These are phyloP conservation scores for Odocoileus virginianus DNA, from an alignment of 2,113 vertebrate genomes.

Conservation along the genomic window DNA sequence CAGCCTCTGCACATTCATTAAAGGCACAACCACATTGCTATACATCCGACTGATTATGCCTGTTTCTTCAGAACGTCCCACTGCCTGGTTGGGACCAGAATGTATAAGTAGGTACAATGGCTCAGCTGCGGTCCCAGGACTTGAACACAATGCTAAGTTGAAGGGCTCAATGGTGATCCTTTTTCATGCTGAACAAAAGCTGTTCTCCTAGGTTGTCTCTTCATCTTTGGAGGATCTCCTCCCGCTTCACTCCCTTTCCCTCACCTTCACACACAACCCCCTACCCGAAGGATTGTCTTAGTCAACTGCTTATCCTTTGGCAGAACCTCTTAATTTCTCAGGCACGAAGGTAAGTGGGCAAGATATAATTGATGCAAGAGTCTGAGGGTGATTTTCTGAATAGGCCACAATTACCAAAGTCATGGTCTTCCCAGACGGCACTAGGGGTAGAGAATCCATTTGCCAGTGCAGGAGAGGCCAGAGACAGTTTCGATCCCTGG, in stretches of 20 bases:
- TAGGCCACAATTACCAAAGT: neutral
- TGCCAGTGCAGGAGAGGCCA: neutral
- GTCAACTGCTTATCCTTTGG: slow-evolving; percentile 27
- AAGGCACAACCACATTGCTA: slow-evolving; percentile 21
- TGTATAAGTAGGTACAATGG: slow-evolving; percentile 18
- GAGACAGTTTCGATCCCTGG: neutral
- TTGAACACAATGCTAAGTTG: neutral
- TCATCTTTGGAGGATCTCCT: neutral
- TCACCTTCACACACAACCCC: slow-evolving; percentile 47
- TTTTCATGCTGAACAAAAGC: slow-evolving; percentile 60
- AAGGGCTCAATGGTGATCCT: slow-evolving; percentile 50
- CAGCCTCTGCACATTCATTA: slow-evolving; percentile 70
- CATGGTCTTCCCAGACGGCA: neutral
- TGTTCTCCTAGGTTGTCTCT: slow-evolving; percentile 3
- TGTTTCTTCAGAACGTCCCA: slow-evolving; percentile 46
- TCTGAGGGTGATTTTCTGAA: slow-evolving; percentile 23
- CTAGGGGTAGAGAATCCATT: neutral
- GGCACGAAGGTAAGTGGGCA: neutral
- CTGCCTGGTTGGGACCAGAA: slow-evolving; percentile 45
- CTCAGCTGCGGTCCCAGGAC: neutral
- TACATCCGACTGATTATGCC: slow-evolving; percentile 13
- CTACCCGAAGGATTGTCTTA: neutral
- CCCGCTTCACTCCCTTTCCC: neutral
- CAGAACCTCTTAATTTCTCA: slow-evolving; percentile 58
- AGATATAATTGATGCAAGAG: neutral